phyloP scores from a whole-genome alignment of 2,797 vertebrate genomes.

The Corythornis leucogaster region DNA sequence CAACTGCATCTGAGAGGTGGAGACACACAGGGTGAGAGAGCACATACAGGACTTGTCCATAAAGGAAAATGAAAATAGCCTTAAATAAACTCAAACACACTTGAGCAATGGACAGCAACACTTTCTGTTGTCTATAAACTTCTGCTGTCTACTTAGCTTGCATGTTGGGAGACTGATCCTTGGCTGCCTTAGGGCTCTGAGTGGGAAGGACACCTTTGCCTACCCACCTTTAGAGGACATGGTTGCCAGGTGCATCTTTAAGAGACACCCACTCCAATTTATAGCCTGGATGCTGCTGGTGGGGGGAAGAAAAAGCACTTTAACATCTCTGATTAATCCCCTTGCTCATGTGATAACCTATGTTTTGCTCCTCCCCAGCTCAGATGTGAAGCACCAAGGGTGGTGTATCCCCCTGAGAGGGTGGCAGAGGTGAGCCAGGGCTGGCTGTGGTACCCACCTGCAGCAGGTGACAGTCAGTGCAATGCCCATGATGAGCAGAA shows the following conservation, averaged over 20 bases:
- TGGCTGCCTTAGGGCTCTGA: neutral
- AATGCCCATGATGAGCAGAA: constrained; percentile 90
- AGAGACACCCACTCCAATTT: neutral
- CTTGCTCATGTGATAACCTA: neutral
- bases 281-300: neutral
- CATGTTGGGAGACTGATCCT: neutral
- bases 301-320: neutral
- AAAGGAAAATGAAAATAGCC: neutral
- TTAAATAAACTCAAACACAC: neutral
- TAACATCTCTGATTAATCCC: neutral
- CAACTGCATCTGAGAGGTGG: neutral
- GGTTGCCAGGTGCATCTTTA: neutral
- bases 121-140: neutral
- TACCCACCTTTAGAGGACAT: neutral
- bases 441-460: constrained; percentile 81
- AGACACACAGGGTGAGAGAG: neutral
- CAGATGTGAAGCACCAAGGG: neutral
- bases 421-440: fast-evolving
- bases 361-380: neutral
- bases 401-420: neutral
- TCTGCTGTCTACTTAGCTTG: neutral
- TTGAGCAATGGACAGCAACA: neutral
- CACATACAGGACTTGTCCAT: neutral
- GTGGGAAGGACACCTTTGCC: neutral
- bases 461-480: constrained; percentile 93